These are phyloP conservation scores for Eulemur rubriventer DNA, from an alignment of 2,797 vertebrate species.

Conservation along the genomic window DNA sequence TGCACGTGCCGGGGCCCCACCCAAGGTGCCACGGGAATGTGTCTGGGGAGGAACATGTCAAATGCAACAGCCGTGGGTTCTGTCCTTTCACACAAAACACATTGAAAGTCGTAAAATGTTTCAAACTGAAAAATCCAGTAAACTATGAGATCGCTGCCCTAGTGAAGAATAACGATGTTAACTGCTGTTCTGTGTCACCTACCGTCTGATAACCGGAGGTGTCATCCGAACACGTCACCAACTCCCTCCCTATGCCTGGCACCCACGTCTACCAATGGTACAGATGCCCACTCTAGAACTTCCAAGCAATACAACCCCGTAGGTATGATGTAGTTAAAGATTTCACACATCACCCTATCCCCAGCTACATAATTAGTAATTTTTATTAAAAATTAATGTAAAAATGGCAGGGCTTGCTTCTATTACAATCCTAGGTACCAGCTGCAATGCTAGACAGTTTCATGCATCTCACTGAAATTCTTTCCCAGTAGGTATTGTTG, in stretches of 20 bases:
- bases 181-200: background rate
- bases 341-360: background rate
- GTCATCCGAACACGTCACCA: fast-evolving
- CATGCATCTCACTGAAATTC: background rate
- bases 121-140: background rate
- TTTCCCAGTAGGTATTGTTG: background rate
- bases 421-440: background rate
- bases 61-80: background rate
- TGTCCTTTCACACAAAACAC: background rate
- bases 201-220: too few species aligned
- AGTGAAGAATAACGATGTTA: background rate
- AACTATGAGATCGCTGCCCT: too few species aligned
- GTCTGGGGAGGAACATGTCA: background rate
- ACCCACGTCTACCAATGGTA: too few species aligned
- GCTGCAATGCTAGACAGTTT: too few species aligned
- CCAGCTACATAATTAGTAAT: background rate
- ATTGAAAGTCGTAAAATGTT: too few species aligned
- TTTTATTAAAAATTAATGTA: background rate
- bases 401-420: too few species aligned
- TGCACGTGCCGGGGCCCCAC: background rate
- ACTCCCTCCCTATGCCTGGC: background rate
- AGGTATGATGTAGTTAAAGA: background rate
- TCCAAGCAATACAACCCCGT: background rate
- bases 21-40: fast-evolving
- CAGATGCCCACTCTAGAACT: background rate